phyloP scores from a whole-genome alignment of 30 jellyfish, hydroid and myxozoan species.

The Hydractinia symbiolongicarpus region DNA sequence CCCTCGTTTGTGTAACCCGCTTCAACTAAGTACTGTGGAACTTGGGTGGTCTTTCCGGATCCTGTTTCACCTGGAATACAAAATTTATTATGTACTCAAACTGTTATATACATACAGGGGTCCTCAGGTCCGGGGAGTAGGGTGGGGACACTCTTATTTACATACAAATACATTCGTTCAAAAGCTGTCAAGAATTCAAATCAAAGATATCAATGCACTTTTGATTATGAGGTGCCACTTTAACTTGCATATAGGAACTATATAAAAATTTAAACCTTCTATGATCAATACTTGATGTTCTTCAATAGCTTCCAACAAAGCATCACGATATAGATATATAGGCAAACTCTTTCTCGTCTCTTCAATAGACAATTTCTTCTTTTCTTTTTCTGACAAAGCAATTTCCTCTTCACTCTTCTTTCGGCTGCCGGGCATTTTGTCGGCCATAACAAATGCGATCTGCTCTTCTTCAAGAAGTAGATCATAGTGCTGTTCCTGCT shows the following conservation, averaged over 20 bases:
- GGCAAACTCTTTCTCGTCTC: conserved; percentile 95
- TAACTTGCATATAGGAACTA: too few species aligned
- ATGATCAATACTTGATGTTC: conserved; percentile 90
- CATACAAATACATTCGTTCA: too few species aligned
- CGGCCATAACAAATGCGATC: conserved; percentile 98
- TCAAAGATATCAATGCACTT: too few species aligned
- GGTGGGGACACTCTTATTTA: too few species aligned
- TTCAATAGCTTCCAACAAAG: conserved; percentile 83
- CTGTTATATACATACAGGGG: not conserved
- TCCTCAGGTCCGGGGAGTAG: not conserved
- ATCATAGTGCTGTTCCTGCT: conserved; percentile 66
- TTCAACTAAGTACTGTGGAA: conserved; percentile 94
- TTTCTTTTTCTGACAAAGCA: conserved; percentile 47
- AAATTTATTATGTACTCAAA: not conserved
- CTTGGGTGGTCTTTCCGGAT: conserved; percentile 98
- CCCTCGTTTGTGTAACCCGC: conserved; percentile 94
- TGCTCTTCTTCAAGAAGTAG: conserved; percentile 89
- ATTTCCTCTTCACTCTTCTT: conserved; percentile 23
- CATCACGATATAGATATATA: conserved; percentile 67
- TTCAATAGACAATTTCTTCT: conserved; percentile 48
- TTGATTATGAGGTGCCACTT: too few species aligned
- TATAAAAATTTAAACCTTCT: conserved; percentile 37
- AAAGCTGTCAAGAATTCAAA: too few species aligned
- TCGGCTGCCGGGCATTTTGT: conserved; percentile 91
- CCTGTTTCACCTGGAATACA: conserved; percentile 81